Percentiles rank a stretch among this genome's conserved stretches.
phyloP scores from a whole-genome alignment of 2,797 vertebrate genomes.

The Petrocephalus schoutedeni region DNA sequence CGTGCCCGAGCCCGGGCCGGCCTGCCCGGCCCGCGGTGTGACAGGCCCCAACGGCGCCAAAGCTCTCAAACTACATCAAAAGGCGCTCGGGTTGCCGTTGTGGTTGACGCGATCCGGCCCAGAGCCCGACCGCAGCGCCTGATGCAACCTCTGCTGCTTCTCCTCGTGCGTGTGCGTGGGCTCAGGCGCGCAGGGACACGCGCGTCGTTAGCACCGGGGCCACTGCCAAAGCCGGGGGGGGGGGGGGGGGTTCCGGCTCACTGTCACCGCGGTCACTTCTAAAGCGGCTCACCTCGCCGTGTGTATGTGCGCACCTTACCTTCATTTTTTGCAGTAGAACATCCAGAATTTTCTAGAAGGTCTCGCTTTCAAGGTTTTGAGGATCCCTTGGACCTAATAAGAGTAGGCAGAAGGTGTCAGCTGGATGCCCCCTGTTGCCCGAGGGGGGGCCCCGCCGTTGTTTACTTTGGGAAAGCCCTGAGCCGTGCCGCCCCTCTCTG shows the following conservation, averaged over 20 bases:
- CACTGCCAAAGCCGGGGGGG: slow-evolving; percentile 35
- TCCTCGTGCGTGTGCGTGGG: slow-evolving; percentile 25
- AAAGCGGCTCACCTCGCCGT: slow-evolving; percentile 31
- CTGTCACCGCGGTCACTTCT: slow-evolving; percentile 56
- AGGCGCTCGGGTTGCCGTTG: neutral
- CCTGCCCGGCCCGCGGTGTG: neutral
- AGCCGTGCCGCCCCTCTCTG: slow-evolving; percentile 38
- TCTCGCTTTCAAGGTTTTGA: slow-evolving; percentile 15
- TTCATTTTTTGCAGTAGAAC: neutral
- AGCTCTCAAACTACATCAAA: neutral
- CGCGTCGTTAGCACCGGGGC: slow-evolving; percentile 56
- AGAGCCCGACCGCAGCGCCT: neutral
- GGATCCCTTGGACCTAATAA: slow-evolving; percentile 62
- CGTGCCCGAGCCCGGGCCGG: neutral
- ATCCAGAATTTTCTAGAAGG: neutral
- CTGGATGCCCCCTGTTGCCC: neutral
- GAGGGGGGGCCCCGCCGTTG: slow-evolving; percentile 36
- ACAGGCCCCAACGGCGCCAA: neutral
- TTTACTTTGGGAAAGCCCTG: slow-evolving; percentile 65
- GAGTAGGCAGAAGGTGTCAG: slow-evolving; percentile 47
- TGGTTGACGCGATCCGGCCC: neutral
- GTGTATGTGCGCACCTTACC: neutral
- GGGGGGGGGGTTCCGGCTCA: slow-evolving; percentile 55
- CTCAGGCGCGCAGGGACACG: slow-evolving; percentile 35
- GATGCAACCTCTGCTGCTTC: neutral